Evolutionary conservation across 2,113 vertebrate species (phyloP).

Genomic region (Amia ocellicauda): DNA sequence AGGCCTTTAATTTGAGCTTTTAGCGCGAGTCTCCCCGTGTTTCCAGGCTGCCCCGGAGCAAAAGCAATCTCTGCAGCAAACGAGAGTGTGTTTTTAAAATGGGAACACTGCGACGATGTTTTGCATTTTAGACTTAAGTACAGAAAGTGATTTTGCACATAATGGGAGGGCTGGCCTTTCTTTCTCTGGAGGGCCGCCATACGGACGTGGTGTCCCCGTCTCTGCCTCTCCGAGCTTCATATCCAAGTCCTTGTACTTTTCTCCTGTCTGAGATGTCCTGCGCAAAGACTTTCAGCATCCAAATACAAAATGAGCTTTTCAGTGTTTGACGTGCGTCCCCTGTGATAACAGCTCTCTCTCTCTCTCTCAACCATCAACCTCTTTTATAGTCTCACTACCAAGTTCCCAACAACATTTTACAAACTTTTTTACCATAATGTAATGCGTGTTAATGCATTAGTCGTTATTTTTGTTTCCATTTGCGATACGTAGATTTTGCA

Average conservation of each 20-base stretch:
- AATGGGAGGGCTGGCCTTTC: neutral
- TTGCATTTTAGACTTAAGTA: slow-evolving; percentile 14
- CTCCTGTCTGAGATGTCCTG: too few relatives aligned
- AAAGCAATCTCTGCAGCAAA: slow-evolving; percentile 46
- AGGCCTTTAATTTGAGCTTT: slow-evolving; percentile 64
- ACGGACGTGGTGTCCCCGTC: neutral
- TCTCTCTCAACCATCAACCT: too few relatives aligned
- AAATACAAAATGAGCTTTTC: too few relatives aligned
- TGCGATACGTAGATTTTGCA: too few relatives aligned
- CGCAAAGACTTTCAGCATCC: too few relatives aligned
- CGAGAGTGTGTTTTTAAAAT: slow-evolving; percentile 12
- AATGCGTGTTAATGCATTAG: too few relatives aligned
- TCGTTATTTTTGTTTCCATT: too few relatives aligned
- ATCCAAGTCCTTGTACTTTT: neutral
- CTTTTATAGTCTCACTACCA: too few relatives aligned
- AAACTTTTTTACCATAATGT: too few relatives aligned
- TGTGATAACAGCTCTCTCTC: too few relatives aligned
- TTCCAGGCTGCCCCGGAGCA: slow-evolving; percentile 54
- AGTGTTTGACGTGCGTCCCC: too few relatives aligned
- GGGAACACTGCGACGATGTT: slow-evolving; percentile 7
- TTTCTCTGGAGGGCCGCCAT: neutral
- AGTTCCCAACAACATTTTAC: too few relatives aligned
- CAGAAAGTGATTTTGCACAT: slow-evolving; percentile 16
- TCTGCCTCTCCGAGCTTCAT: slow-evolving; percentile 4
- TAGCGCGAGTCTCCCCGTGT: slow-evolving; percentile 49